Evolutionary conservation across 2,113 vertebrate genomes (phyloP).

Genomic region (Crotalus viridis): DNA sequence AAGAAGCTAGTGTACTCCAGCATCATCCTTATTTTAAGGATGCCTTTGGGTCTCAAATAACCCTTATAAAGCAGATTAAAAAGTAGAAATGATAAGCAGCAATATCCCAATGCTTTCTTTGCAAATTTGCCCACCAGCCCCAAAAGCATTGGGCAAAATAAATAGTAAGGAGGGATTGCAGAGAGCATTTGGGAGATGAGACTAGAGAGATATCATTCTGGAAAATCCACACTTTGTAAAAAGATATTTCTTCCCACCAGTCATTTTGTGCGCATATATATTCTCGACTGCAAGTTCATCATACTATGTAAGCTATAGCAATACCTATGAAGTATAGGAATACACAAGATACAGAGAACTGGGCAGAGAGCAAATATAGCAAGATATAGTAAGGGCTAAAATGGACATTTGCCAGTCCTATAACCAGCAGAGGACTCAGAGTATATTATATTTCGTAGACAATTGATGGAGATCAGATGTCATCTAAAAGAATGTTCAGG

Average conservation of each 20-base stretch:
- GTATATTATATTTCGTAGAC: not conserved
- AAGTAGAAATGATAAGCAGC: not conserved
- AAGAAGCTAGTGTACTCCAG: not conserved
- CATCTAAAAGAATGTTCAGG: not conserved
- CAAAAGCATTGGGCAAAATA: not conserved
- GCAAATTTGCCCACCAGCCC: not conserved
- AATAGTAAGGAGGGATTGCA: not conserved
- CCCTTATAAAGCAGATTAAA: not conserved
- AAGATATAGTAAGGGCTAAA: not conserved
- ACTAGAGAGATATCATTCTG: not conserved
- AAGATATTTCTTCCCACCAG: not conserved
- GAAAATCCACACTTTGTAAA: not conserved
- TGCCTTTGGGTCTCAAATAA: not conserved
- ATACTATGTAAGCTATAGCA: not conserved
- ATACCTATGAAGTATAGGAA: not conserved
- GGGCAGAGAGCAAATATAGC: not conserved
- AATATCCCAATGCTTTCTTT: not conserved
- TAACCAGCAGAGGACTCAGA: not conserved
- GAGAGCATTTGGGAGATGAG: not conserved
- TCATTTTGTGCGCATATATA: not conserved
- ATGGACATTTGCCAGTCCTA: not conserved
- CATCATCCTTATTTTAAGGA: not conserved
- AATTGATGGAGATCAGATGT: not conserved
- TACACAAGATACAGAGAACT: not conserved
- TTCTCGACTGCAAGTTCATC: not conserved